These are phyloP conservation scores for Epizoanthus rinbou DNA, from an alignment of 92 coral and sea anemone species.

Conservation along the genomic window DNA sequence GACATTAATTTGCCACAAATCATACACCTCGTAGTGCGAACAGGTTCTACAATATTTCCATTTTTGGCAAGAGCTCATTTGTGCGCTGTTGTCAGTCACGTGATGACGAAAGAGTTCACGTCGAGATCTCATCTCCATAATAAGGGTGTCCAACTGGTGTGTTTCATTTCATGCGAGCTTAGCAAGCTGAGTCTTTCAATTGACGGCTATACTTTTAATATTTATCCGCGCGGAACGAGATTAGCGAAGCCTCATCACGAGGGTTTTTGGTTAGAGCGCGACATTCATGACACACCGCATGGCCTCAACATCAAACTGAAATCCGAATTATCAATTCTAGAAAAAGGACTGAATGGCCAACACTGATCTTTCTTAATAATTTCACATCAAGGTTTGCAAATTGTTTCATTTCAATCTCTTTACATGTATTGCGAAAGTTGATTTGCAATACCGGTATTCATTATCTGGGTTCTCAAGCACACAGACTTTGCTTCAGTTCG, in stretches of 20 bases:
- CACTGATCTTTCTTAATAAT: too few relatives aligned
- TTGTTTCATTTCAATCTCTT: neutral
- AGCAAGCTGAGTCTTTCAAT: slow-evolving; percentile 36
- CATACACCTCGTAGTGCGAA: neutral
- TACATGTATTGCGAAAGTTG: neutral
- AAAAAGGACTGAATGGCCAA: too few relatives aligned
- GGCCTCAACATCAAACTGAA: too few relatives aligned
- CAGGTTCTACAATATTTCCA: slow-evolving; percentile 11
- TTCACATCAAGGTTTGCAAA: neutral
- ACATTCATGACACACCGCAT: slow-evolving; percentile 7
- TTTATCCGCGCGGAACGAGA: slow-evolving; percentile 19
- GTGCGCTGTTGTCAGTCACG: slow-evolving; percentile 5
- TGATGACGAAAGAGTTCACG: slow-evolving; percentile 15
- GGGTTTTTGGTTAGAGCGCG: neutral
- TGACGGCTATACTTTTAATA: slow-evolving; percentile 8
- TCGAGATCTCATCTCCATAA: slow-evolving; percentile 39
- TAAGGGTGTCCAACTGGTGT: slow-evolving; percentile 23
- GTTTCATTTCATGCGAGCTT: slow-evolving; percentile 14
- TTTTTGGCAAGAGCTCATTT: slow-evolving; percentile 23
- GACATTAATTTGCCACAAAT: neutral
- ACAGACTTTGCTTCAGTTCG: neutral
- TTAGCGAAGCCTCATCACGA: slow-evolving; percentile 20
- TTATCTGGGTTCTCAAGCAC: neutral
- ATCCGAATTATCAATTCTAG: too few relatives aligned
- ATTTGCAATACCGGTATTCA: neutral